These are phyloP conservation scores for Drusus annulatus DNA, from an alignment of 1,140 invertebrate genomes.

Conservation along the genomic window DNA sequence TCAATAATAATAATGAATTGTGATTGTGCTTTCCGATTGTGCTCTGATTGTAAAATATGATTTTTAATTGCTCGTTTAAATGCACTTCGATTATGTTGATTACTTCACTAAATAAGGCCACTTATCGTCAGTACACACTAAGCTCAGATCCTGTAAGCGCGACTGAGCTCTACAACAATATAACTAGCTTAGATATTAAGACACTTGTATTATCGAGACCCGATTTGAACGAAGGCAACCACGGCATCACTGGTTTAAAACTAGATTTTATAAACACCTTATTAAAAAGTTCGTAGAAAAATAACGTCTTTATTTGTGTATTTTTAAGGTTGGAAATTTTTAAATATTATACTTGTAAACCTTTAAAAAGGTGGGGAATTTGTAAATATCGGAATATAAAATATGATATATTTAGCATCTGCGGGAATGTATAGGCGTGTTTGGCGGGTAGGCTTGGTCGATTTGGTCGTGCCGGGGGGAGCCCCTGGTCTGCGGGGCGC, in stretches of 20 bases:
- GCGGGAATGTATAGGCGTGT: conserved; percentile 4
- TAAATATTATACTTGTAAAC: conserved; percentile 1
- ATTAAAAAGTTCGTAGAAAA: conserved; percentile 38
- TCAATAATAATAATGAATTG: background rate
- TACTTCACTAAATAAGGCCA: conserved; percentile 25
- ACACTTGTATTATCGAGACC: conserved; percentile 3
- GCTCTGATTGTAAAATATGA: background rate
- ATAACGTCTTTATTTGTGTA: too few species aligned
- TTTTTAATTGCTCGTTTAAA: conserved; percentile 19
- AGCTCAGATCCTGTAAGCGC: background rate
- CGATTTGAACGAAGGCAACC: conserved; percentile 20
- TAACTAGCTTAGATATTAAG: conserved; percentile 5
- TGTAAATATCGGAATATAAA: conserved; percentile 32
- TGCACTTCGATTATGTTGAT: conserved; percentile 15
- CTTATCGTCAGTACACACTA: background rate
- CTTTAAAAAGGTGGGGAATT: conserved; percentile 24
- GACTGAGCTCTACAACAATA: background rate
- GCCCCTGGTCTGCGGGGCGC: conserved; percentile 30
- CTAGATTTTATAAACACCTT: background rate
- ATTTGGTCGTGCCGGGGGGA: background rate
- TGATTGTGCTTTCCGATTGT: conserved; percentile 32
- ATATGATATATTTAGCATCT: conserved; percentile 21
- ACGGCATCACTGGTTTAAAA: conserved; percentile 1
- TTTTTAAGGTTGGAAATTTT: conserved; percentile 3
- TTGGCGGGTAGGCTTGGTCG: too few species aligned